Conservation (phyloP, 2,113 vertebrate species). For the Asarcornis scutulata region DNA sequence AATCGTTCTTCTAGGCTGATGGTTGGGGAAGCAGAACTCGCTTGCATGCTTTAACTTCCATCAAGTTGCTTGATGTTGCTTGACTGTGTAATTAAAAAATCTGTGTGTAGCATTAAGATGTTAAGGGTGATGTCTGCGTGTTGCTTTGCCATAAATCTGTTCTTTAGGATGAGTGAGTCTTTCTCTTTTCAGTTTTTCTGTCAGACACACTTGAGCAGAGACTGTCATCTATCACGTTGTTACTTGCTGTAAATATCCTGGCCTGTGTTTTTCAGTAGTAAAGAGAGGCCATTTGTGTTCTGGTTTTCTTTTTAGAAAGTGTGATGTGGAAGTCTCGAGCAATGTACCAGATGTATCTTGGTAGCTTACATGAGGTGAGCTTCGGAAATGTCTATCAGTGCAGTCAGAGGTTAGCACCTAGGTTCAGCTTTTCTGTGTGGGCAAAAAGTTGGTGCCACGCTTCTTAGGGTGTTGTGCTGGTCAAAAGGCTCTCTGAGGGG, state of each 20-base stretch:
- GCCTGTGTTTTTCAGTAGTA: background rate
- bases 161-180: background rate
- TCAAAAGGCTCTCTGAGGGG: background rate
- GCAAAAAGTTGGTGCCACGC: background rate
- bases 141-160: background rate
- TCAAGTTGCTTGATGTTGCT: too few relatives aligned
- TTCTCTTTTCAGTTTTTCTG: background rate
- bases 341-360: background rate
- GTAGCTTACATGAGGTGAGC: background rate
- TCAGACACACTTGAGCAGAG: background rate
- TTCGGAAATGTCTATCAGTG: background rate
- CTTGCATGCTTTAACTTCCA: background rate
- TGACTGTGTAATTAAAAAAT: background rate
- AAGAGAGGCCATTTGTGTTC: background rate
- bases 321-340: background rate
- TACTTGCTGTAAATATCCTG: background rate
- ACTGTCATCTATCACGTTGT: rapidly evolving
- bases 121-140: background rate
- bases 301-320: background rate
- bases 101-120: background rate
- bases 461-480: background rate
- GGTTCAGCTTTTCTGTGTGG: background rate
- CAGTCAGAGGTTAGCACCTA: background rate
- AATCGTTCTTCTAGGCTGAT: background rate
- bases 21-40: background rate